Base-by-base conservation (phyloP, 2,888 invertebrate genomes). In the Kryphioiulus occultus region DNA sequence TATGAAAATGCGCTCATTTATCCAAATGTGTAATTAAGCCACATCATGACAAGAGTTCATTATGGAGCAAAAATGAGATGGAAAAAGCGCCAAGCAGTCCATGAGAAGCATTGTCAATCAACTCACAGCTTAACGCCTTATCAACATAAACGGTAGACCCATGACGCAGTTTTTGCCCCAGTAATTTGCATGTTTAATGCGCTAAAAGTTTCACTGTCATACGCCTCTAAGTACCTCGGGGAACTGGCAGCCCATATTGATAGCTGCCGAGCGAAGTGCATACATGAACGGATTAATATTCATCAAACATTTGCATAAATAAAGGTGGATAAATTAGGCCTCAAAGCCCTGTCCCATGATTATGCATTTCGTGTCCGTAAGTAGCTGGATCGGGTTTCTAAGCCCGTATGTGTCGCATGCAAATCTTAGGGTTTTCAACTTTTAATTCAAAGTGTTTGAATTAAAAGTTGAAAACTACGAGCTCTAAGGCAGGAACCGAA, bases 1-100 rank as follows among this genome's bases (percentile, higher is more conserved):
- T 59, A n/a, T 59, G n/a, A 59, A 59, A 59, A 59, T 59, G n/a
- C 15, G 59, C n/a, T 59, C 59, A 59, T 59, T 59, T 59, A 59
- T 59, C 59, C 59, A 59, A 59, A 59, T 59, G 59, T n/a, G 59
- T 59, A 59, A 59, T 59, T 59, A 59, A 59, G 59, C 59, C 59
- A n/a, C 59, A 59, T 59, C 59, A 59, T 9, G 59, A 59, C 59
- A 59, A 59, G 59, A 59, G 59, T n/a, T 59, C 59, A 59, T 59
- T 59, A 59, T 59, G 59, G n/a, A 59, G 59, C 59, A 59, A 59
- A 59, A n/a, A 59, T 59, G 59, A 59, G 22, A 22, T n/a, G 4
- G n/a, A 59, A 59, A 59, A n/a, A n/a, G 59, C n/a, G 19, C 59
- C n/a, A 59, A 3, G n/a, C 59, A n/a, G 59, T 59, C 22, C 59